Percentiles rank a stretch among this genome's conserved stretches.
Evolutionary conservation across 2,888 invertebrate species (phyloP).

Genomic region (Dastarcus helophoroides): DNA sequence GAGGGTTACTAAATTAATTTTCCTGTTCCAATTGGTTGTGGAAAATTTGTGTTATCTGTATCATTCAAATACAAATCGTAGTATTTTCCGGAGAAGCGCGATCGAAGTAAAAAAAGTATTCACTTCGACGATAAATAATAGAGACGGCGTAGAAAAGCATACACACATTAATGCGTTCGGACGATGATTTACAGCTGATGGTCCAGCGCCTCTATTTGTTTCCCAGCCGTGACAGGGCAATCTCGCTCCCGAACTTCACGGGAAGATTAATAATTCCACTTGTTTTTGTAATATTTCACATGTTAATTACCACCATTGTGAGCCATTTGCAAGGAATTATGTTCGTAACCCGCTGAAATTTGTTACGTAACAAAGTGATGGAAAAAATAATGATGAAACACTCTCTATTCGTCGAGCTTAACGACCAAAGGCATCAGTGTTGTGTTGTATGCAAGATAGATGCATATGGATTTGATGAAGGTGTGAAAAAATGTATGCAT

Average conservation of each 20-base stretch:
- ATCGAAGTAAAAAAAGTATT: slow-evolving; percentile 12
- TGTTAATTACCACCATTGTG: slow-evolving; percentile 33
- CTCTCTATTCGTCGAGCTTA: too few species aligned
- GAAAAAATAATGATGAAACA: too few species aligned
- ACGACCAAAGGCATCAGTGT: too few species aligned
- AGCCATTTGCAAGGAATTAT: slow-evolving; percentile 18
- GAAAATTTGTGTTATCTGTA: too few species aligned
- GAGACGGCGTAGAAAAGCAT: slow-evolving; percentile 8
- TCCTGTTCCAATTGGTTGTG: too few species aligned
- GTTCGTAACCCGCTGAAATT: slow-evolving; percentile 1
- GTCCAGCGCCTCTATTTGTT: slow-evolving; percentile 31
- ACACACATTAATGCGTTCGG: slow-evolving; percentile 23
- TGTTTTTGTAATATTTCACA: slow-evolving; percentile 37
- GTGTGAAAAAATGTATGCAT: too few species aligned
- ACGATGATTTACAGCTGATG: slow-evolving; percentile 32
- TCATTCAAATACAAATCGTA: too few species aligned
- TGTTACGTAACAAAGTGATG: too few species aligned
- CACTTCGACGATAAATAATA: slow-evolving; percentile 10
- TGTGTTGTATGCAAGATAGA: too few species aligned
- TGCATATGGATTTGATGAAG: too few species aligned
- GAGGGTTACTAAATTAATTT: too few species aligned
- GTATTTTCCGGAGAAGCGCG: too few species aligned
- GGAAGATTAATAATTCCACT: slow-evolving; percentile 36
- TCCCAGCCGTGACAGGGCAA: slow-evolving; percentile 33
- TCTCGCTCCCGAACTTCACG: slow-evolving; percentile 32